Evolutionary conservation across 2,113 vertebrate genomes (phyloP), one percentile per base, ranked within the genome.

Genomic region (Ceyx margarethae): DNA sequence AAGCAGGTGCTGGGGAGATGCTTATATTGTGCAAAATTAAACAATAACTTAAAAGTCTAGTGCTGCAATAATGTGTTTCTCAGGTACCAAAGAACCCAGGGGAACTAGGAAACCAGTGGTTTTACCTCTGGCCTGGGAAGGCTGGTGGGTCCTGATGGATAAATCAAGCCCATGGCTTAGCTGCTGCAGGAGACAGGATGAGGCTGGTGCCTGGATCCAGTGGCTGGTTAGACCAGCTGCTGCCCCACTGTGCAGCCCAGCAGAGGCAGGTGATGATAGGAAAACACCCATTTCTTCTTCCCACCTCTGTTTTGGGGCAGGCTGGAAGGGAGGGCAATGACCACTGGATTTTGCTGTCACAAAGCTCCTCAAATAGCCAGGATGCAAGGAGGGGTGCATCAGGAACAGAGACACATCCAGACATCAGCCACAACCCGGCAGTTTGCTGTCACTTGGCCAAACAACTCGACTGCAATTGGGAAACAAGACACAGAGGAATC

Each of bases 341-440:
- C 26, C 3, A 13, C 46, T 71, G 56, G 28, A 8, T 68, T 71
- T 66, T 15, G 25, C 46, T 26, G 5, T 8, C 7, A 0, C 2
- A 29, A 77, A 58, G 45, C 10, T 22, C 37, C 53, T 71, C 4
- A 14, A 66, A 69, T 0, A 81, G 56, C 33, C 15, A 0, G 57
- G 23, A 43, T 60, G 66, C 57, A 72, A 50, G 31, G 65, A 22
- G 16, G n/a, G 54, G 11, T 19, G 35, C 9, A 1, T 7, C 51
- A 53, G 42, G 35, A 71, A 11, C 0, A 0, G 33, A 46, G 79
- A 67, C 64, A 31, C 37, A 42, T 12, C 21, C 75, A 66, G 56
- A 13, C 62, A 61, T 3, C 58, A 57, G 75, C 60, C 68, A 71
- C 0, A 2, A 48, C 25, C 37, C 6, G 0, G n/a, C 7, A 33